A percentile compares a stretch with the other conserved stretches of the same genome.
Evolutionary conservation across 2,888 invertebrate genomes (phyloP).

Genomic region (Tetragonula carbonaria): DNA sequence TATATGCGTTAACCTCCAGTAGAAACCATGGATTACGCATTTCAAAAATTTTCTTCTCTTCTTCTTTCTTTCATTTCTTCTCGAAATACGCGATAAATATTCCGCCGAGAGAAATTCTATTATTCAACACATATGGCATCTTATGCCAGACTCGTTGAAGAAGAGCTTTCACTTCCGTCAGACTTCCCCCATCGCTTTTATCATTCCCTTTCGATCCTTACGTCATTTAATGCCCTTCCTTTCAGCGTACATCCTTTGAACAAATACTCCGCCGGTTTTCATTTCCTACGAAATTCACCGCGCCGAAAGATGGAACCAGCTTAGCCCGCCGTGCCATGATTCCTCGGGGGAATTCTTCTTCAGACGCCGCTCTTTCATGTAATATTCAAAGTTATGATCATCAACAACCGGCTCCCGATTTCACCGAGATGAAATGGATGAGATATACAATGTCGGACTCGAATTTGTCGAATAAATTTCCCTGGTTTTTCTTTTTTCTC

Average conservation of each 20-base stretch:
- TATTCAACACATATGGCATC: not conserved
- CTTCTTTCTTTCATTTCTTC: not conserved
- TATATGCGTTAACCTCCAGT: too few species aligned
- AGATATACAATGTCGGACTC: not conserved
- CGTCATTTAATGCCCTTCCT: not conserved
- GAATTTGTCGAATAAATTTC: not conserved
- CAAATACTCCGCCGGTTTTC: slow-evolving; percentile 16
- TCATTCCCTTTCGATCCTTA: not conserved
- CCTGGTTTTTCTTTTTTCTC: not conserved
- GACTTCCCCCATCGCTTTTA: too few species aligned
- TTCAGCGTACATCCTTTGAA: slow-evolving; percentile 6
- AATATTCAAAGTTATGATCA: slow-evolving; percentile 17
- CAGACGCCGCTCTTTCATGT: slow-evolving; percentile 8
- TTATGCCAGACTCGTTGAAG: too few species aligned
- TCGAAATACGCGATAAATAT: not conserved
- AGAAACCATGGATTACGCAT: too few species aligned
- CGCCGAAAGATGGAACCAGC: slow-evolving; percentile 6
- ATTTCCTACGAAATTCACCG: slow-evolving; percentile 21
- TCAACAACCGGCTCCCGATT: not conserved
- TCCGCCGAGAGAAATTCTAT: not conserved
- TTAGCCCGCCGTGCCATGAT: not conserved
- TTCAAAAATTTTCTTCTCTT: too few species aligned
- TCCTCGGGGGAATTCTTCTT: not conserved
- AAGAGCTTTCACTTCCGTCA: not conserved
- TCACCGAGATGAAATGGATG: not conserved